Conservation (phyloP, 2,888 invertebrate genomes). For the Isotomurus palustris region DNA sequence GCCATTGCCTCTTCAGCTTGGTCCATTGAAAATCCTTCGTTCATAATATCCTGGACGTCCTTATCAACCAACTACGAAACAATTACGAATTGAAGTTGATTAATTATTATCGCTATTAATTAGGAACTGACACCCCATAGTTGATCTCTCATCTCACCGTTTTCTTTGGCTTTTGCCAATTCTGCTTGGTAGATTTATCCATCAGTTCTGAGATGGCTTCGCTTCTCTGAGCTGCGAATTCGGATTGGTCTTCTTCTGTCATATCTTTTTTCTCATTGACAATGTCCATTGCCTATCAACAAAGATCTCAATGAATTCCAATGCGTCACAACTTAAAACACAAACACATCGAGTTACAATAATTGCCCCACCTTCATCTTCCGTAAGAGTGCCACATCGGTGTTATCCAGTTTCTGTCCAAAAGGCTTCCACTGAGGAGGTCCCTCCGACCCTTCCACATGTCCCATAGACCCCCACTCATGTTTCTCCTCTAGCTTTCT, state of each 20-base stretch:
- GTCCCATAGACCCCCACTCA: constrained; percentile 36
- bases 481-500: constrained; percentile 34
- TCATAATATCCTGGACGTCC: constrained; percentile 40
- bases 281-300: constrained; percentile 37
- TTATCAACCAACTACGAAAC: constrained; percentile 33
- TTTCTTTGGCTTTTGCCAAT: constrained; percentile 35
- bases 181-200: constrained; percentile 30
- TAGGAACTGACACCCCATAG: neutral
- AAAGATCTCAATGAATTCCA: neutral
- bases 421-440: constrained; percentile 36
- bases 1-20: constrained; percentile 40
- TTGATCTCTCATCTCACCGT: constrained; percentile 17
- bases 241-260: constrained; percentile 11
- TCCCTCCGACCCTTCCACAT: constrained; percentile 17
- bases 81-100: constrained; percentile 10
- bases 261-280: constrained; percentile 38
- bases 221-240: constrained; percentile 39
- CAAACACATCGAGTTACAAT: neutral
- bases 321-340: neutral
- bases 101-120: neutral
- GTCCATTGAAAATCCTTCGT: constrained; percentile 41
- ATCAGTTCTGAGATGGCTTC: constrained; percentile 38
- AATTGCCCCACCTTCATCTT: constrained; percentile 27
- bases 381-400: constrained; percentile 29
- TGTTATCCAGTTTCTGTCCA: constrained; percentile 22